Base-by-base conservation (phyloP, 2,888 invertebrate species). In the Hyppa rectilinea region DNA sequence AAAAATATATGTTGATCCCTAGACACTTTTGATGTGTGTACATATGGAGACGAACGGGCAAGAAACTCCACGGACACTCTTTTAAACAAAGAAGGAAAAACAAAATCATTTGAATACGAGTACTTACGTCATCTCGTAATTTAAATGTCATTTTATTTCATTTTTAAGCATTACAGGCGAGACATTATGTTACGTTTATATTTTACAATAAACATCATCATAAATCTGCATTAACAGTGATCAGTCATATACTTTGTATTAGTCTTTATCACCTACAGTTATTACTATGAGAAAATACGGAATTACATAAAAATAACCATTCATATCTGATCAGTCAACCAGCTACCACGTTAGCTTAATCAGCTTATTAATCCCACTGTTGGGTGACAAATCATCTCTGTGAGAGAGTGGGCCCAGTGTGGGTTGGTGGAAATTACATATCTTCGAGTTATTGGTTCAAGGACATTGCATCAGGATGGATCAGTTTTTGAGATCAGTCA, bases 81-180 rank as follows among this genome's bases (percentile, higher is more conserved):
- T n/a, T n/a, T n/a, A n/a, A n/a, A n/a, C n/a, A n/a, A n/a, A n/a
- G 29, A 59, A 12, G 61, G 26, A 72, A 45, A 52, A 26, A 0
- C 2, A 23, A 60, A n/a, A 14, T 23, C 6, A 55, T 56, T 49
- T 9, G 17, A 72, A 60, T 45, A 45, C n/a, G 17, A 72, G 52
- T 45, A 45, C n/a, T 20, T 50, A 31, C 34, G n/a, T 70, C 55
- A 69, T 23, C 20, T 31, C 14, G 36, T 23, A 14, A 52, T 31
- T 60, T 52, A 71, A 36, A 43, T 49, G 34, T 31, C 56, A 40
- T 69, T 70, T 55, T 7, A 47, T 52, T 64, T 58, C 9, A 17
- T n/a, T n/a, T n/a, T n/a, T n/a, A n/a, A n/a, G n/a, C n/a, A n/a
- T n/a, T n/a, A n/a, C n/a, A n/a, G n/a, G n/a, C n/a, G n/a, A n/a